Percentiles rank a stretch among this genome's conserved stretches.
These are phyloP conservation scores for Chaenogobius annularis DNA, from an alignment of 2,113 vertebrate species.

Conservation along the genomic window DNA sequence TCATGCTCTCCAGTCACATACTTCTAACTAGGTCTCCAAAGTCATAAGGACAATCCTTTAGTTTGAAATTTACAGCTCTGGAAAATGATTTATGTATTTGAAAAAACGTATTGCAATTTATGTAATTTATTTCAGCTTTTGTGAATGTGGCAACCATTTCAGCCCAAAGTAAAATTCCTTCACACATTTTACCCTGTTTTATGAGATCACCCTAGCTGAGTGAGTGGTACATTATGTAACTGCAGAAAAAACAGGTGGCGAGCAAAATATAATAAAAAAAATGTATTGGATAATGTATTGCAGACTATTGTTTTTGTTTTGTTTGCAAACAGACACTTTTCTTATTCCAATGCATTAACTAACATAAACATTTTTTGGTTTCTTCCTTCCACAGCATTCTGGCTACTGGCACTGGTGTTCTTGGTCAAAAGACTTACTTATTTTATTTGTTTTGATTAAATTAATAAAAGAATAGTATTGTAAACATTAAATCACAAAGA, in stretches of 20 bases:
- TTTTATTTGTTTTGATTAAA: too few species aligned
- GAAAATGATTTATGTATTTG: not conserved
- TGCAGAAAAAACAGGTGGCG: not conserved
- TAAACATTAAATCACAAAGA: not conserved
- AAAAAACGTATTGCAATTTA: not conserved
- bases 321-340: too few species aligned
- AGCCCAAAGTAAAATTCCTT: not conserved
- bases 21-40: not conserved
- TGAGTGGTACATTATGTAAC: not conserved
- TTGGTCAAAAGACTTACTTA: too few species aligned
- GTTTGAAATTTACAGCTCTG: not conserved
- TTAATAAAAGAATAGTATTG: too few species aligned
- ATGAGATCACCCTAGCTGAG: not conserved
- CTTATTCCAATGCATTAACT: too few species aligned
- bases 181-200: not conserved
- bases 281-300: too few species aligned
- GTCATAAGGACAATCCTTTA: not conserved
- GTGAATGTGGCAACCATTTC: not conserved
- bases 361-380: not conserved
- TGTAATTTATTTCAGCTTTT: too few species aligned
- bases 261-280: too few species aligned
- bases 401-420: too few species aligned
- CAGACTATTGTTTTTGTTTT: not conserved
- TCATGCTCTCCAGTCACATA: slow-evolving; percentile 26
- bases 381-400: not conserved